Evolutionary conservation across 1,140 invertebrate species (phyloP), one percentile per base, ranked within the genome.

Genomic region (Orchesella cincta): DNA sequence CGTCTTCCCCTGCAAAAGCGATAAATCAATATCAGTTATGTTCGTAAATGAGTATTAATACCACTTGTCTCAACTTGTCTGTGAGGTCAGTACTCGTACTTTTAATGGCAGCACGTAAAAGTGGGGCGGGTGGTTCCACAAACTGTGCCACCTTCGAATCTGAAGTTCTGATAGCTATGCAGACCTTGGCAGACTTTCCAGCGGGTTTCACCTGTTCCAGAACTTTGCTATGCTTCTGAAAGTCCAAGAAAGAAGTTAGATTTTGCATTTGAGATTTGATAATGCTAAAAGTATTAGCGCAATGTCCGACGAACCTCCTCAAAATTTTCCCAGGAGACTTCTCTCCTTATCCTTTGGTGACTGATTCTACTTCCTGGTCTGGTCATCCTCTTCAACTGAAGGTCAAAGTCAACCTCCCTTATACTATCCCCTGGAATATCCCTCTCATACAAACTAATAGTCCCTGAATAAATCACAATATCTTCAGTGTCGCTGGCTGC

Each of bases 381-480:
- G 26, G 36, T 71, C 23, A 64, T 46, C 33, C 51, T 36, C 20
- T 79, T 74, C 18, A 82, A 74, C 14, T 75, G 34, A 14, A 78
- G 29, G 35, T 80, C 81, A n/a, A 77, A 82, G 35, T 82, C 81
- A 46, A 28, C 78, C 73, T 35, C 72, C 77, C 18, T 73, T 1
- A 51, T 39, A 12, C 20, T 52, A 16, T 57, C 35, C 20, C 74
- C 57, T 26, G 73, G 76, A 29, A 72, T 33, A n/a, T 80, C 64
- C 23, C 79, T 74, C 39, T 80, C 79, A 29, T 76, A 82, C 35
- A 82, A 57, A 20, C 64, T 77, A 8, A 80, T 67, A 51, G 75
- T 57, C 39, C 81, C 81, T 3, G 76, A 39, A 31, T 78, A 79
- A 12, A 78, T 34, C 8, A 82, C 31, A 18, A 76, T 57, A 0